Conservation (phyloP, 2,797 vertebrate species). For the Hyperoplus immaculatus region DNA sequence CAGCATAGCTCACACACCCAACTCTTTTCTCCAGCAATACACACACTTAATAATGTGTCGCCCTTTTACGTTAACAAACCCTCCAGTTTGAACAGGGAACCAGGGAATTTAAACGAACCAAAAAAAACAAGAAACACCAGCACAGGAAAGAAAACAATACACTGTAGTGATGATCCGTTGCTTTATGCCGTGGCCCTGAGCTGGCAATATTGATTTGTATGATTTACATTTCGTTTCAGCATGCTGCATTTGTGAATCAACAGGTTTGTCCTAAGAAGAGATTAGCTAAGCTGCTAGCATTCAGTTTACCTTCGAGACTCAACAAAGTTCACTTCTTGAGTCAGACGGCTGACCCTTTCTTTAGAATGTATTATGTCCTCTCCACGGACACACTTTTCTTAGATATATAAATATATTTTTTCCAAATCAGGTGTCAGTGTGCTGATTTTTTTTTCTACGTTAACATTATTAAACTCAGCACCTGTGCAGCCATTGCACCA, state of each 20-base stretch:
- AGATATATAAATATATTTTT: constrained; percentile 59
- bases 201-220: constrained; percentile 68
- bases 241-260: constrained; percentile 74
- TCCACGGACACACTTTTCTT: constrained; percentile 59
- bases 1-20: constrained; percentile 43
- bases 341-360: constrained; percentile 76
- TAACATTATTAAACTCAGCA: constrained; percentile 66
- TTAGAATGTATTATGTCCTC: constrained; percentile 83
- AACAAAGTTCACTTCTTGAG: constrained; percentile 57
- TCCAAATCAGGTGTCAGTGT: constrained; percentile 77
- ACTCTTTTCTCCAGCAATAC: constrained; percentile 78
- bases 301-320: constrained; percentile 72
- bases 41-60: constrained; percentile 38
- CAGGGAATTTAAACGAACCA: constrained; percentile 77
- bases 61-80: constrained; percentile 55
- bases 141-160: constrained; percentile 77
- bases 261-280: constrained; percentile 74
- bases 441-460: constrained; percentile 60
- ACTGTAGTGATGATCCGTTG: constrained; percentile 63
- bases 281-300: constrained; percentile 77
- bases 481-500: constrained; percentile 70
- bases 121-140: constrained; percentile 84
- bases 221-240: constrained; percentile 57
- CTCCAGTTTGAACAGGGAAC: constrained; percentile 56
- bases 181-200: constrained; percentile 60